Evolutionary conservation across 2,113 vertebrate species (phyloP), one percentile per base, ranked within the genome.

Genomic region (Grammomys surdaster): DNA sequence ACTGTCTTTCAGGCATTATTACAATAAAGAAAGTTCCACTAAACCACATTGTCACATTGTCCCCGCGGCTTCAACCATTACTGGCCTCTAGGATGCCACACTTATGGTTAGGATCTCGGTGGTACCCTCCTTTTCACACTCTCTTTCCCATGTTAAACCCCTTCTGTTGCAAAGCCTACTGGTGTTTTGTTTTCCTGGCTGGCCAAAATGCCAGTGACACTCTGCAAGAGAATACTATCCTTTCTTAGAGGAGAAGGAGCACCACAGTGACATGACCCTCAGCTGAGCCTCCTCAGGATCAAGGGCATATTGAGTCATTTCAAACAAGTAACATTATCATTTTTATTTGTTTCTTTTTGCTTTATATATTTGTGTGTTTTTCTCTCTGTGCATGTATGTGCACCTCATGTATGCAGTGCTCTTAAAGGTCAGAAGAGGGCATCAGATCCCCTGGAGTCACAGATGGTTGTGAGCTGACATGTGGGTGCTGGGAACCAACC

Each of bases 161-260:
- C 58, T 88, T 91, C 40, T 70, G 22, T 28, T 40, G 76, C 92
- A 77, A 85, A 48, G 51, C 24, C 65, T 90, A 88, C 43, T 86
- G 17, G 43, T 17, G 11, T 43, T 91, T 76, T 65, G 36, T 60
- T 88, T 96, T 89, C 36, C 26, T 90, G 51, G 58, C 6, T 88
- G 51, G 72, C 28, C n/a, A 22, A 92, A 88, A 73, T 56, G 86
- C 89, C 85, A 26, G 90, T 65, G 75, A 80, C 16, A 26, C 43
- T 82, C 36, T 91, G 89, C 75, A 95, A 92, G 60, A 60, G 58
- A 63, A 54, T 78, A 70, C 24, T 20, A 63, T 65, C 40, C 43
- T 56, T 92, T 94, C 93, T 46, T 54, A 10, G 70, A 40, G 31
- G 54, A 13, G 58, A 60, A 20, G n/a, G 26, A 69, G 16, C 40